Conservation (phyloP, 2,797 vertebrate genomes). For the Alauda arvensis region DNA sequence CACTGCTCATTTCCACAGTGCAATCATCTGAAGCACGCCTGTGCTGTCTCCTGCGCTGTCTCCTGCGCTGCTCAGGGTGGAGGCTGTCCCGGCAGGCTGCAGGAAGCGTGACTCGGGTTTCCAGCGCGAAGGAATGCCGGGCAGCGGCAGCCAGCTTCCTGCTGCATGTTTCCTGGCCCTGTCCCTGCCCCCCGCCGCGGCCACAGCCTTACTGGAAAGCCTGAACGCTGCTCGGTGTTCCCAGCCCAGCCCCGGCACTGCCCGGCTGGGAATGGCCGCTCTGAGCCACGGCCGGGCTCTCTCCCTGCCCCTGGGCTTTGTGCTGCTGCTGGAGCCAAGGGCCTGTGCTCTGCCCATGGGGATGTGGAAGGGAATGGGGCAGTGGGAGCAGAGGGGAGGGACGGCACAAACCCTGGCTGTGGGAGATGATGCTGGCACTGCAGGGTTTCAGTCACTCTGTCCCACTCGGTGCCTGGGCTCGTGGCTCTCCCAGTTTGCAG, state of each 20-base stretch:
- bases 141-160: slow-evolving; percentile 68
- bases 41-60: background rate
- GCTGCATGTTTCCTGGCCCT: slow-evolving; percentile 75
- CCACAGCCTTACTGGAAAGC: slow-evolving; percentile 65
- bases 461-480: rapidly evolving
- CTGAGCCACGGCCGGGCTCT: background rate
- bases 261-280: background rate
- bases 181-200: slow-evolving; percentile 43
- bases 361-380: background rate
- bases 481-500: background rate
- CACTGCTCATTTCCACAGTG: rapidly evolving
- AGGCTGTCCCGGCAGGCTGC: slow-evolving; percentile 46
- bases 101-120: slow-evolving; percentile 70
- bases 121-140: slow-evolving; percentile 60
- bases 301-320: background rate
- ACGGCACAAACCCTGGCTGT: background rate
- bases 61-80: background rate
- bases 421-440: rapidly evolving
- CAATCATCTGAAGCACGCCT: rapidly evolving
- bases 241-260: background rate
- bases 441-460: background rate
- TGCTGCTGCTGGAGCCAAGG: background rate
- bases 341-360: background rate
- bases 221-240: background rate
- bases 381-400: background rate